These are phyloP conservation scores for Oreonectes daqikongensis DNA, from an alignment of 2,797 vertebrate species.

Conservation along the genomic window DNA sequence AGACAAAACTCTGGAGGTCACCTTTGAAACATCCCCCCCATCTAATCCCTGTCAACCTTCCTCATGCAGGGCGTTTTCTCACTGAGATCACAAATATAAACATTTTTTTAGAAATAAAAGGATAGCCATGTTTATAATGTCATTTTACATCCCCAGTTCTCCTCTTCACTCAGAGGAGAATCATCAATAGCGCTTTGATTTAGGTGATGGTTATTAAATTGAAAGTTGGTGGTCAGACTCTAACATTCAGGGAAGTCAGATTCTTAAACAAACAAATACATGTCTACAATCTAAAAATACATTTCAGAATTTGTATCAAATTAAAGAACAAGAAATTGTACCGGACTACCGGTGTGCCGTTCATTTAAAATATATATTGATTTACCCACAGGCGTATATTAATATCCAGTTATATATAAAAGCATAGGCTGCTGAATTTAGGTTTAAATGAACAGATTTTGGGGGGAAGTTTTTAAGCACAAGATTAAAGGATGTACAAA, in stretches of 20 bases:
- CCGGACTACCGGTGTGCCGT: not conserved
- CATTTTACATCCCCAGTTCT: slow-evolving; percentile 25
- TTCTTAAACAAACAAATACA: not conserved
- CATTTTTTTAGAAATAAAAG: not conserved
- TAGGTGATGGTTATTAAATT: not conserved
- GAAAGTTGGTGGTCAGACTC: not conserved
- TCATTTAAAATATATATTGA: not conserved
- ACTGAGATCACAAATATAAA: not conserved
- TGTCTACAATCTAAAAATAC: not conserved
- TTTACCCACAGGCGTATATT: not conserved
- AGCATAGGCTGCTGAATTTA: no score
- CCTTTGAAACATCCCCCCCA: slow-evolving; percentile 64
- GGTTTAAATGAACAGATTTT: not conserved
- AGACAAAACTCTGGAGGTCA: slow-evolving; percentile 74
- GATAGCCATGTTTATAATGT: not conserved
- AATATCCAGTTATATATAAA: not conserved
- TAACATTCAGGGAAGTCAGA: not conserved
- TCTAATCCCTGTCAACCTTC: slow-evolving; percentile 71
- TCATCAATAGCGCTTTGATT: slow-evolving; percentile 11
- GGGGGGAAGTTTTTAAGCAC: not conserved
- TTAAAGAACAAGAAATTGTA: not conserved
- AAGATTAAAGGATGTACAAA: not conserved
- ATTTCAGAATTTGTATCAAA: not conserved
- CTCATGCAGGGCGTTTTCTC: slow-evolving; percentile 45
- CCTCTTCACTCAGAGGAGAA: slow-evolving; percentile 48